phyloP scores from a whole-genome alignment of 1,140 invertebrate genomes.

The Cydia pomonella region DNA sequence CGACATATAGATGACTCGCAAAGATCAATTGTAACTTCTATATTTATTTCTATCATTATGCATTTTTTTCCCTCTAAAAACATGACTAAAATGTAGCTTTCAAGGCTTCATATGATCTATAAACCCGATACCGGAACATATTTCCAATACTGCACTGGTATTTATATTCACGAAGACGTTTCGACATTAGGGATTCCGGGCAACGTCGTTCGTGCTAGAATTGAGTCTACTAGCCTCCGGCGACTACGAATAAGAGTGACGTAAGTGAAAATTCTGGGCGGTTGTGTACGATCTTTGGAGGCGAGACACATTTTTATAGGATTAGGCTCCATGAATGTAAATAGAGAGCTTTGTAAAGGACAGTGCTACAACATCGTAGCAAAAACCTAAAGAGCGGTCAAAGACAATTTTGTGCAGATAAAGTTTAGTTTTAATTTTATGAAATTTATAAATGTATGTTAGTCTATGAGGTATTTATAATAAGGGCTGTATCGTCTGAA shows the following conservation, averaged over 20 bases:
- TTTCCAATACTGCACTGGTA: conserved; percentile 22
- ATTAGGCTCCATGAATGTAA: conserved; percentile 5
- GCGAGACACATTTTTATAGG: conserved; percentile 3
- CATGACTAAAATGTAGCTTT: background rate
- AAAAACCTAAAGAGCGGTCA: background rate
- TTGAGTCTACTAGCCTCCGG: conserved; percentile 20
- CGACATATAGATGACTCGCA: too few species aligned
- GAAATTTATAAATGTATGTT: too few species aligned
- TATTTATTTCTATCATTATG: too few species aligned
- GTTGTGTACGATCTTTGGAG: background rate
- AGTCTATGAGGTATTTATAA: too few species aligned
- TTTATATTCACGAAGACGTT: conserved; percentile 23
- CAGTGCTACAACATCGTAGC: background rate
- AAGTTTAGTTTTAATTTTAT: too few species aligned
- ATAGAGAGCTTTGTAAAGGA: background rate
- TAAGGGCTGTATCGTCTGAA: too few species aligned
- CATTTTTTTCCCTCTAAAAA: background rate
- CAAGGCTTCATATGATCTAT: background rate
- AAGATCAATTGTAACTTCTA: too few species aligned
- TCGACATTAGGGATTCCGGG: conserved; percentile 22
- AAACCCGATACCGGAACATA: background rate
- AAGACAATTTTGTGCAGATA: background rate
- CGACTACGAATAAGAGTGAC: background rate
- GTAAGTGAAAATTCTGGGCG: background rate
- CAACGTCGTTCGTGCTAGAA: conserved; percentile 20